Base-by-base conservation (phyloP, 1,140 invertebrate genomes). In the Pogonognathellus flavescens region DNA sequence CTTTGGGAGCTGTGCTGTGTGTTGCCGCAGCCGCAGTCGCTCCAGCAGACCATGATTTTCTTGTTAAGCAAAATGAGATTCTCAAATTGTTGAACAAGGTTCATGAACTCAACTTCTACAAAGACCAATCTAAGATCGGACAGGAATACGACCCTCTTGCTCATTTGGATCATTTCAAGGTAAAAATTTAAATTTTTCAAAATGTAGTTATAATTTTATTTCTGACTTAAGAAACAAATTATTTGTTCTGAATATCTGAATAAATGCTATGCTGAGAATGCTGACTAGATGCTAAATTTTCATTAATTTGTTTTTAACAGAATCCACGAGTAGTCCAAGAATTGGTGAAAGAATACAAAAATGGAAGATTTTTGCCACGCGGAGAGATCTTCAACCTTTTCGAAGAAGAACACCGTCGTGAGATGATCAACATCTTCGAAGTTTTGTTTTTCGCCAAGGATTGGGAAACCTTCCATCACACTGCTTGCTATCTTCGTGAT, bases 371-470 rank as follows among this genome's bases (percentile, higher is more conserved):
- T 11, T 59, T 91, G 0, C 88, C 20, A 13, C 88, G 90, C 1
- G 90, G 90, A 60, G 89, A 89, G 3, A 83, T 90, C 1, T 92
- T 92, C 89, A 90, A 90, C 3, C 82, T 89, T 14, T 90, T 89
- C 89, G 90, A 93, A 86, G 88, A 90, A 3, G 90, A 92, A 31
- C 92, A 94, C 72, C 89, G 92, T 20, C 89, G 92, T 5, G 92
- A 94, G 89, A 92, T 93, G 57, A 89, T 92, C 22, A 88, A 90
- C 2, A 89, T 95, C 80, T 95, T 94, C 92, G 90, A 91, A 25
- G 88, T 94, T 2, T 90, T 94, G 22, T 93, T 93, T 90, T 93
- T 92, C 88, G 93, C 93, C 82, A 94, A 94, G 89, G 93, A 93
- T 89, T 94, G 92, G 88, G 92, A 93, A 31, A 92, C 92, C 49